Evolutionary conservation across 2,113 vertebrate species (phyloP), one percentile per base, ranked within the genome.

Genomic region (Clupea harengus): DNA sequence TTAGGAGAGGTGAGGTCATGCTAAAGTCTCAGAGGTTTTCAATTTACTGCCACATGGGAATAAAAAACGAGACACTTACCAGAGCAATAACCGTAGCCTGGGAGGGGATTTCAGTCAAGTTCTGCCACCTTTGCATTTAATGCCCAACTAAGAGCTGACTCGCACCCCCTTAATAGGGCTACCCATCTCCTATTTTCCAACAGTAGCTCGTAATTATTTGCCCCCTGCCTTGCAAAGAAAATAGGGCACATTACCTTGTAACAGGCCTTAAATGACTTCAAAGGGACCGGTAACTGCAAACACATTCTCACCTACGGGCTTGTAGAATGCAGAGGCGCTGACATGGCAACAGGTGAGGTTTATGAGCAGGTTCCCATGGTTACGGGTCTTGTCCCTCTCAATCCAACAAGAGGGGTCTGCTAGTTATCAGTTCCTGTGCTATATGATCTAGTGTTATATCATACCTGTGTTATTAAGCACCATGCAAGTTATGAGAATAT

Each of bases 81-180:
- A 67, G 13, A 28, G n/a, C 25, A 67, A 67, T 54, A 82, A 28
- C 83, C 47, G 45, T 32, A 87, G 80, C 47, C 39, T 17, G 87
- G 89, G 67, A 6, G 85, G 91, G 81, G 87, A 83, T 88, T 92
- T 92, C 90, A 49, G 39, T 90, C 46, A 83, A 75, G 1, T 90
- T 90, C 90, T 46, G 52, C 89, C 87, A 64, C 85, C 60, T 88
- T 78, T 39, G 72, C 72, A 86, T 92, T 93, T 91, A 92, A 93
- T 87, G 87, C 8, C 87, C 72, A 88, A 85, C 85, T 88, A 94
- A 92, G 88, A 47, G 90, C 91, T 91, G 91, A 92, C 90, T 90
- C 46, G 81, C 64, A 72, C 85, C 78, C 83, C 82, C 82, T 85
- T 85, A 18, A 9, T 82, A 84, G 78, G 72, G 32, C 32, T 25